Conservation (phyloP, 2,113 vertebrate species). For the Labrus mixtus region DNA sequence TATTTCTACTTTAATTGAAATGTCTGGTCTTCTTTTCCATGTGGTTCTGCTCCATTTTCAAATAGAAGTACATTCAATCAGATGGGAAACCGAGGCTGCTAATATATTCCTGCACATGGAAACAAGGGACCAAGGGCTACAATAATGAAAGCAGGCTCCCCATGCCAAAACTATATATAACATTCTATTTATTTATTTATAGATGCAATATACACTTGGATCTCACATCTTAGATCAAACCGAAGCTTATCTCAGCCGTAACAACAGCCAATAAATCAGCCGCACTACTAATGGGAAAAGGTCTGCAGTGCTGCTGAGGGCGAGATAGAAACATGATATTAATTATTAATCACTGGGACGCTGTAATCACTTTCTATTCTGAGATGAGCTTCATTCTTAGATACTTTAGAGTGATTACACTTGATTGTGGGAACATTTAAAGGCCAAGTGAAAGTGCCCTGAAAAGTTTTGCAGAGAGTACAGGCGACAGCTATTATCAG, state of each 20-base stretch:
- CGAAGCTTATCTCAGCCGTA: constrained; percentile 6
- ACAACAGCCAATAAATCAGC: constrained; percentile 42
- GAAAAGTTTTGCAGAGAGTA: no score
- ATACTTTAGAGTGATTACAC: constrained; percentile 41
- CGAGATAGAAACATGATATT: constrained; percentile 11
- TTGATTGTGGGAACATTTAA: constrained; percentile 41
- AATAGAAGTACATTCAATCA: neutral
- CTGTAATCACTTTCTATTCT: constrained; percentile 59
- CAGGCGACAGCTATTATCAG: neutral
- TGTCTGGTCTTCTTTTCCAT: neutral
- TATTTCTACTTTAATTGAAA: no score
- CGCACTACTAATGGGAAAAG: constrained; percentile 28
- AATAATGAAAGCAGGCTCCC: constrained; percentile 23
- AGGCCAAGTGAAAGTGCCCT: constrained; percentile 30
- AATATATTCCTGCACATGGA: constrained; percentile 19
- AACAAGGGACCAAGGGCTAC: neutral
- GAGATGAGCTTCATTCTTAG: constrained; percentile 34
- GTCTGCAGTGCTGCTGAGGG: constrained; percentile 6
- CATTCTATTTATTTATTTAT: constrained; percentile 21
- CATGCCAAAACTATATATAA: neutral
- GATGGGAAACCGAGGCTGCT: neutral
- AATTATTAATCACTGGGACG: constrained; percentile 33
- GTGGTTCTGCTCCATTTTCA: neutral
- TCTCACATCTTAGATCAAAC: constrained; percentile 34
- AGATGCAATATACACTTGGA: neutral